A percentile compares a stretch with the other conserved stretches of the same genome.
Conservation (phyloP, 2,888 invertebrate genomes). For the Drosophila sordidapex region DNA sequence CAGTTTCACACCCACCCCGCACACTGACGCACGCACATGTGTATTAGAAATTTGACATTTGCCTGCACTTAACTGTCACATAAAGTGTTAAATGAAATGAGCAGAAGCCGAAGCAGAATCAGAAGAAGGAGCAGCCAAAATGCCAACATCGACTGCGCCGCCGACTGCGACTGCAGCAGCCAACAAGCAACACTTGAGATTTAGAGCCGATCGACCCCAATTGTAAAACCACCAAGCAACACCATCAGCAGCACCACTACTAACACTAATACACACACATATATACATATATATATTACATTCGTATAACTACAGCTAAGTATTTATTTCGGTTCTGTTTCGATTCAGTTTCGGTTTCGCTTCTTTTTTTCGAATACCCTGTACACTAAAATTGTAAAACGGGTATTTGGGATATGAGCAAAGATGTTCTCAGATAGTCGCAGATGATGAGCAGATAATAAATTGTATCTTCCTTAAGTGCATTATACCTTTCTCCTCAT, state of each 20-base stretch:
- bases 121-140: constrained; percentile 55
- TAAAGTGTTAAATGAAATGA: constrained; percentile 81
- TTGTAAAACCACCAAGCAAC: constrained; percentile 57
- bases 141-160: constrained; percentile 52
- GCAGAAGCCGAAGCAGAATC: constrained; percentile 67
- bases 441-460: too few relatives aligned
- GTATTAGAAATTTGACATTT: constrained; percentile 77
- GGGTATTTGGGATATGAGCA: neutral
- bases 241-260: constrained; percentile 46
- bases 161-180: constrained; percentile 52
- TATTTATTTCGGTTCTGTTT: constrained; percentile 66
- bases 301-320: constrained; percentile 52
- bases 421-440: too few relatives aligned
- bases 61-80: constrained; percentile 78
- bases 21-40: constrained; percentile 20
- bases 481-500: too few relatives aligned
- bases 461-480: too few relatives aligned
- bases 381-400: neutral
- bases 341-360: constrained; percentile 36
- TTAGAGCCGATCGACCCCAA: constrained; percentile 75
- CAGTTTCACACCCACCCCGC: neutral
- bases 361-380: constrained; percentile 40
- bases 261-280: constrained; percentile 9
- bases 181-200: constrained; percentile 71
- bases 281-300: constrained; percentile 39